phyloP scores from a whole-genome alignment of 2,888 invertebrate species.

The Ormyrus thymus region DNA sequence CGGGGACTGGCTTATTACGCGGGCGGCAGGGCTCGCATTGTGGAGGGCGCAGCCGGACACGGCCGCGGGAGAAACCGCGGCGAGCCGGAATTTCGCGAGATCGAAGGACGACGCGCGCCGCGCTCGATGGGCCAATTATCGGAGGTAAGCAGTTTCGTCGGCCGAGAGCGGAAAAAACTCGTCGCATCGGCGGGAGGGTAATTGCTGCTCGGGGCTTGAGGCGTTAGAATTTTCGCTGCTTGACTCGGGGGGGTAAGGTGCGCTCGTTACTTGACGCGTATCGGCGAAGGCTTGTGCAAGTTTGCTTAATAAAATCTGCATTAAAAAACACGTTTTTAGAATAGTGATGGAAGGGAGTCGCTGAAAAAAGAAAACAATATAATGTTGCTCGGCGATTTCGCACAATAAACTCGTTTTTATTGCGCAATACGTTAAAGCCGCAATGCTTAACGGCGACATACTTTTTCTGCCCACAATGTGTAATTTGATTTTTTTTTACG shows the following conservation, averaged over 20 bases:
- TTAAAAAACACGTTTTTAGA: background rate
- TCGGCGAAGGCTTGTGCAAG: background rate
- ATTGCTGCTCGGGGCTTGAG: too few relatives aligned
- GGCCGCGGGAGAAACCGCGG: too few relatives aligned
- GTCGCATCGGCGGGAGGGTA: too few relatives aligned
- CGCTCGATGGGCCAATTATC: background rate
- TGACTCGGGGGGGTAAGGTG: too few relatives aligned
- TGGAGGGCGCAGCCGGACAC: too few relatives aligned
- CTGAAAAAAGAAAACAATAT: background rate
- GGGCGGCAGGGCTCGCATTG: background rate
- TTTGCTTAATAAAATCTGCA: background rate
- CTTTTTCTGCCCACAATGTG: background rate
- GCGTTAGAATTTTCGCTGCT: too few relatives aligned
- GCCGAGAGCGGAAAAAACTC: background rate
- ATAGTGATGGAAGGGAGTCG: constrained; percentile 10
- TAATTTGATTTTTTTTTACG: too few relatives aligned
- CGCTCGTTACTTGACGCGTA: background rate
- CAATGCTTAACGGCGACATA: background rate
- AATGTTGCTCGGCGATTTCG: background rate
- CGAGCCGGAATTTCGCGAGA: too few relatives aligned
- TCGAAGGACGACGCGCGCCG: background rate
- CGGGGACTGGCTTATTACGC: constrained; percentile 31
- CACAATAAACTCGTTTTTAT: constrained; percentile 7
- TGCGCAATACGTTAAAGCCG: background rate
- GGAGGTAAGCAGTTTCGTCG: background rate